Evolutionary conservation across 2,888 invertebrate species (phyloP).

Genomic region (Stegana nigrithorax): DNA sequence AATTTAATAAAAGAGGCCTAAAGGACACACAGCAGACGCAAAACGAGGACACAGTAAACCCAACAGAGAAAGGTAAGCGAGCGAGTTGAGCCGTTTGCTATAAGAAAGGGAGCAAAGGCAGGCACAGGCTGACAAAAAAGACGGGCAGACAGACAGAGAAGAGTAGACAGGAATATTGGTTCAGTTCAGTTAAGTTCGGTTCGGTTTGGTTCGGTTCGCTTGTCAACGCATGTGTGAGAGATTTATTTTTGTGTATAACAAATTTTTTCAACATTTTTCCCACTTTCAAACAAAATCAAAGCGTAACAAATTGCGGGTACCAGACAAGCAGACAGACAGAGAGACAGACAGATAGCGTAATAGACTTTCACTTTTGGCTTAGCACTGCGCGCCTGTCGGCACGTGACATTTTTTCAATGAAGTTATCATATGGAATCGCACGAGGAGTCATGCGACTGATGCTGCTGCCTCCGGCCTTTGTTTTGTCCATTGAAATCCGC

Average conservation of each 20-base stretch:
- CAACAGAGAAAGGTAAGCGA: not conserved
- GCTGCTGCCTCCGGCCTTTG: slow-evolving; percentile 30
- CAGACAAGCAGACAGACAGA: not conserved
- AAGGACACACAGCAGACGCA: slow-evolving; percentile 21
- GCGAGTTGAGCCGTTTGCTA: slow-evolving; percentile 27
- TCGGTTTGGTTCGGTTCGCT: too few species aligned
- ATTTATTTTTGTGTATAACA: too few species aligned
- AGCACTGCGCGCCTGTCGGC: slow-evolving; percentile 33
- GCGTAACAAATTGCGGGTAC: too few species aligned
- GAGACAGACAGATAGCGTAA: not conserved
- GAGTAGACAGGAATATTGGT: slow-evolving; percentile 25
- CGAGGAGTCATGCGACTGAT: slow-evolving; percentile 21
- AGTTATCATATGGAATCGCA: slow-evolving; percentile 11
- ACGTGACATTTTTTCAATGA: slow-evolving; percentile 52
- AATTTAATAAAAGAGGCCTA: slow-evolving; percentile 51
- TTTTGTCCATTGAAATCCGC: slow-evolving; percentile 46
- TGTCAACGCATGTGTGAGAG: too few species aligned
- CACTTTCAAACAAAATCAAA: too few species aligned
- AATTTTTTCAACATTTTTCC: too few species aligned
- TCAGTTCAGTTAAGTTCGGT: too few species aligned
- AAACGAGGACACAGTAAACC: not conserved
- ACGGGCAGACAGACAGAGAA: not conserved
- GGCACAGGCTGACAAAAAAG: too few species aligned
- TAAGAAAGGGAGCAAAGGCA: slow-evolving; percentile 36
- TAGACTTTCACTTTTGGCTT: not conserved